phyloP scores from a whole-genome alignment of 1,140 invertebrate species.

The Microplitis demolitor region DNA sequence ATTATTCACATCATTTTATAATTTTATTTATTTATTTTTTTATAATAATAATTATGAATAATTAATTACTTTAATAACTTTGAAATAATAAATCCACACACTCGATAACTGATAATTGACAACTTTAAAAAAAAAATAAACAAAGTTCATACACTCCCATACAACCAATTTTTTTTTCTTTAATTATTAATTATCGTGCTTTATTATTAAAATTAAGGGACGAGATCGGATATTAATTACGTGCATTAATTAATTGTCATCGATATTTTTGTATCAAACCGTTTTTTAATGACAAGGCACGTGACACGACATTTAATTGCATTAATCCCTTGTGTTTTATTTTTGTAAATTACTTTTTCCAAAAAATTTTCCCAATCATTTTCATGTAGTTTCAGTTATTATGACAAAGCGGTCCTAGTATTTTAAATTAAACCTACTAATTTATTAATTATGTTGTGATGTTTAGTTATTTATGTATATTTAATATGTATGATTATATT shows the following conservation, averaged over 20 bases:
- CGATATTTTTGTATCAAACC: conserved; percentile 5
- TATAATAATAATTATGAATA: background rate
- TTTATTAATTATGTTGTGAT: background rate
- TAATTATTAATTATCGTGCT: conserved; percentile 3
- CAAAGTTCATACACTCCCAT: background rate
- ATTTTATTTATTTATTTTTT: background rate
- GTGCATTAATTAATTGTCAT: conserved; percentile 12
- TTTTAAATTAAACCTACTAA: too few species aligned
- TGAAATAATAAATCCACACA: background rate
- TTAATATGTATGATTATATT: too few species aligned
- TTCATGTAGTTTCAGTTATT: too few species aligned
- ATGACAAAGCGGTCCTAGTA: too few species aligned
- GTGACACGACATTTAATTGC: conserved; percentile 18
- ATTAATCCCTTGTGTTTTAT: conserved; percentile 7
- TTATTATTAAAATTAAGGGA: conserved; percentile 24
- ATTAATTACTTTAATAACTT: background rate
- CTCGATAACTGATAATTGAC: background rate
- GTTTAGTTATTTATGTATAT: background rate
- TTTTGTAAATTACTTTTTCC: conserved; percentile 1
- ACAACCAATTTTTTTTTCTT: conserved; percentile 6
- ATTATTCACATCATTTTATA: conserved; percentile 25
- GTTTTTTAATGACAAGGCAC: conserved; percentile 25
- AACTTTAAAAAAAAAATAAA: conserved; percentile 7
- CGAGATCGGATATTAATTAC: conserved; percentile 20
- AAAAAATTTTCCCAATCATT: background rate